Base-by-base conservation (phyloP, 92 coral and sea anemone species). In the Palythoa caribaeorum region DNA sequence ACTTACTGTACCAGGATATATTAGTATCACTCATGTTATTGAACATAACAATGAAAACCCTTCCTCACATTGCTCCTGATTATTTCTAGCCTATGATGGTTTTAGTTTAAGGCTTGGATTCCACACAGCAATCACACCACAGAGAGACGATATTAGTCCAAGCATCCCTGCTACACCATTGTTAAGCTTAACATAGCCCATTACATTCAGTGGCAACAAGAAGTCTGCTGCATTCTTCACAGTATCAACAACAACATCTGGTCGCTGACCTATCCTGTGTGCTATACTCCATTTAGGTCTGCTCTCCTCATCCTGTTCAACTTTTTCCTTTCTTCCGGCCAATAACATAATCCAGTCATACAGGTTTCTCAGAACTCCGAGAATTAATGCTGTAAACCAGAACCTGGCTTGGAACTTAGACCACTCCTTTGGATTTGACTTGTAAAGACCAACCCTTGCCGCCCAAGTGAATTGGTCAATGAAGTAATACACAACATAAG, bases 401-500 rank as follows among this genome's bases (percentile, higher is more conserved):
- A 97, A 95, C 85, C 88, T 95, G 9, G 99, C 93, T 85, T 97
- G 98, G 72, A 95, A 97, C 79, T 90, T 94, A 13, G 99, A 97
- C 99, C 99, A 97, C 5, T 94, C 98, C 47, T 97, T 97, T 2
- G 98, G 89, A 68, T 93, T 92, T 52, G 98, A 88, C 91, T 97
- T 97, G 92, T 90, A 95, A n/a, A 97, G 94, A 69, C 99, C 99
- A 50, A 97, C 90, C 48, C 99, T 89, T 60, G 95, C 96, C 2
- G 99, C 99, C 98, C 98, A 97, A 0, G 96, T 96, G 78, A 94
- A 77, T 77, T 95, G 98, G 78, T 97, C 99, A 83, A 97, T 92
- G 72, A 97, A 77, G 81, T 95, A 97, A 78, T 97, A 97, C 15
- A 94, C n/a, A 1, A 93, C 84, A 57, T 93, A 88, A 7, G 99